Evolutionary conservation across 2,113 vertebrate species (phyloP), one percentile per base, ranked within the genome.

Genomic region (Paradoxurus hermaphroditus): DNA sequence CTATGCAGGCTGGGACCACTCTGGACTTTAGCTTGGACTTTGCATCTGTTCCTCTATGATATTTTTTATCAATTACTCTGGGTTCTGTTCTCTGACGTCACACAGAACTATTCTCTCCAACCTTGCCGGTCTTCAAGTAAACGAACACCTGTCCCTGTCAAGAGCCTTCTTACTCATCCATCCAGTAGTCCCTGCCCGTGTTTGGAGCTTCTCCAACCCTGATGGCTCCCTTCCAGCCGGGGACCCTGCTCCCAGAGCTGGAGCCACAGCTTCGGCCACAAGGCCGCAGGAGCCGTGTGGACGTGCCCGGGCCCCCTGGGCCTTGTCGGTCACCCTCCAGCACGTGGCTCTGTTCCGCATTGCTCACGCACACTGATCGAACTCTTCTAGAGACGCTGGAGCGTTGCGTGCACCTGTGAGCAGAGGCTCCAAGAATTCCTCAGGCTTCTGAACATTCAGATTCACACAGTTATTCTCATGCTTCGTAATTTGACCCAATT

Each of bases 311-410:
- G 7, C 4, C 5, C 39, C 0, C 9, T 6, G 5, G 2, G 0
- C 0, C 19, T 53, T 29, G 12, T 2, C 34, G 0, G 82, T 0
- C 29, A 1, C 0, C n/a, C 0, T 15, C 10, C 3, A 0, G 6
- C 1, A 29, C n/a, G 0, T 0, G 9, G 9, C 15, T 7, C 31
- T 5, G 0, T 7, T 31, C 0, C 0, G 14, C 31, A 1, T 14
- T 4, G 0, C 1, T 14, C 3, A 1, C 4, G 0, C 0, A 1
- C 7, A 7, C 1, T 3, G 0, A 12, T 7, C 31, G 1, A 5
- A 7, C 15, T 9, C 41, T 34, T 12, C 46, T 1, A 2, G 1
- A 29, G 39, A 11, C 3, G 10, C 25, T 8, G 1, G 0, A 7
- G 1, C 4, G 73, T 46, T 19, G 12, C 46, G 4, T 3, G n/a